Percentiles rank a stretch among this genome's conserved stretches.
Conservation (phyloP, 1,140 invertebrate species). For the Octopus sinensis region DNA sequence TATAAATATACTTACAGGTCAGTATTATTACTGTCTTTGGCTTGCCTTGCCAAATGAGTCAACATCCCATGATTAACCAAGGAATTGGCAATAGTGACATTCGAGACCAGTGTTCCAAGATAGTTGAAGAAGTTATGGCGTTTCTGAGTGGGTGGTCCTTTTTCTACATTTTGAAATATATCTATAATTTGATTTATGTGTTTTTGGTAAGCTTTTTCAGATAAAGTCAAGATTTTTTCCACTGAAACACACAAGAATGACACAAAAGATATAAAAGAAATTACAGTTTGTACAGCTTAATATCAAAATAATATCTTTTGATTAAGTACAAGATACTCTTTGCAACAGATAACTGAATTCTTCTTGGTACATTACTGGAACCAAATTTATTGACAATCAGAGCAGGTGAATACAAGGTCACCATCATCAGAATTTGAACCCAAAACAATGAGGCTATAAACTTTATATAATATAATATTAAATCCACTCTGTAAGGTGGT, state of each 20-base stretch:
- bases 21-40: slow-evolving; percentile 49
- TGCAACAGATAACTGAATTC: too few relatives aligned
- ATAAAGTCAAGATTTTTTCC: slow-evolving; percentile 47
- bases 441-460: too few relatives aligned
- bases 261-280: too few relatives aligned
- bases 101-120: slow-evolving; percentile 39
- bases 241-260: slow-evolving; percentile 30
- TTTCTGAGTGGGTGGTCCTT: slow-evolving; percentile 55
- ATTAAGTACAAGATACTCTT: too few relatives aligned
- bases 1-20: slow-evolving; percentile 48
- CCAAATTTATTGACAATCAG: too few relatives aligned
- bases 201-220: slow-evolving; percentile 48
- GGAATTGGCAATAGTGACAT: slow-evolving; percentile 34
- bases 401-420: too few relatives aligned
- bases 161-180: slow-evolving; percentile 41
- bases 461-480: too few relatives aligned
- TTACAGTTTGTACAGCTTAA: too few relatives aligned
- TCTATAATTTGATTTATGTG: slow-evolving; percentile 48
- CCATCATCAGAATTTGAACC: too few relatives aligned
- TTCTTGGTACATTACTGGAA: too few relatives aligned
- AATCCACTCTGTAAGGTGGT: too few relatives aligned
- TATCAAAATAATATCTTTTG: too few relatives aligned
- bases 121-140: slow-evolving; percentile 55
- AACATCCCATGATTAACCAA: slow-evolving; percentile 38
- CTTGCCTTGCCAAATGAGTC: slow-evolving; percentile 41